A percentile compares a stretch with the other conserved stretches of the same genome.
phyloP scores from a whole-genome alignment of 2,888 invertebrate genomes.

The Troides helena region DNA sequence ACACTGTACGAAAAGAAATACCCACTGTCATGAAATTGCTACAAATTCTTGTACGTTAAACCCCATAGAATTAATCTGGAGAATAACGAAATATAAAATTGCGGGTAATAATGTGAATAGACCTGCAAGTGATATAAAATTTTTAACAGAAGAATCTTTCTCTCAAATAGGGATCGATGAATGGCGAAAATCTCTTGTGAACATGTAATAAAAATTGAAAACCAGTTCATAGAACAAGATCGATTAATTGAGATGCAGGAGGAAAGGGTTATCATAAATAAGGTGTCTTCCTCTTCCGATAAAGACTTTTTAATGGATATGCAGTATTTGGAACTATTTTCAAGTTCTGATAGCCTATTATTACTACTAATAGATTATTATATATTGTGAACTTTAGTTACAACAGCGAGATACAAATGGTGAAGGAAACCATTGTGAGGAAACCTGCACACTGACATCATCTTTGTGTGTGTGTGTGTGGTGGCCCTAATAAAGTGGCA shows the following conservation, averaged over 20 bases:
- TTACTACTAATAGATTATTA: too few species aligned
- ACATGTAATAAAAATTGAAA: too few species aligned
- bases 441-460: too few species aligned
- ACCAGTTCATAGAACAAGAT: slow-evolving; percentile 27
- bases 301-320: not conserved
- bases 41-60: slow-evolving; percentile 2
- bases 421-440: too few species aligned
- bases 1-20: too few species aligned
- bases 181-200: too few species aligned
- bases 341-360: not conserved
- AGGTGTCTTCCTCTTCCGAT: slow-evolving; percentile 26
- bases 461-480: too few species aligned
- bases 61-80: slow-evolving; percentile 7
- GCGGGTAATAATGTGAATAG: not conserved
- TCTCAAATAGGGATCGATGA: too few species aligned
- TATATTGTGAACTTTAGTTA: too few species aligned
- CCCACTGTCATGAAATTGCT: not conserved
- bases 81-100: slow-evolving; percentile 4
- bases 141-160: too few species aligned
- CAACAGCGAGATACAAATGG: too few species aligned
- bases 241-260: slow-evolving; percentile 29
- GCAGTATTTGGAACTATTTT: slow-evolving; percentile 30
- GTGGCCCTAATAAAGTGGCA: too few species aligned
- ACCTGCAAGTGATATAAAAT: not conserved
- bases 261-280: slow-evolving; percentile 31